Base-by-base conservation (phyloP, 1,140 invertebrate genomes). In the Drosophila murphyi region DNA sequence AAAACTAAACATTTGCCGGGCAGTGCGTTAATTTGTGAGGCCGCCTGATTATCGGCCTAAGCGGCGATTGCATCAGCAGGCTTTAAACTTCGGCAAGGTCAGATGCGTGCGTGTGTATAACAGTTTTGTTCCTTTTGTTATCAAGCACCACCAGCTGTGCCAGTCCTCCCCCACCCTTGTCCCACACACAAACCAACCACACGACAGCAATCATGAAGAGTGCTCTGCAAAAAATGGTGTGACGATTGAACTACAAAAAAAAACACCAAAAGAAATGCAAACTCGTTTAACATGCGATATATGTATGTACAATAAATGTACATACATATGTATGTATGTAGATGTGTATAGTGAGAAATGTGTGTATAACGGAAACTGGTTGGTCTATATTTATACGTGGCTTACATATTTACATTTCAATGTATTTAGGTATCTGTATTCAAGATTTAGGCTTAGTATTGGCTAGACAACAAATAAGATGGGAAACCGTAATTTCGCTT, bases 31-130 rank as follows among this genome's bases (percentile, higher is more conserved):
- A 56, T 50, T 31, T 54, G 28, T 12, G 20, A 20, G 20, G 20
- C 20, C 20, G 20, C 1, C 20, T n/a, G 32, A 29, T 34, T 31
- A 32, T 62, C 50, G 8, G 29, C 29, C 34, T 48, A 61, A 71
- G 12, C 52, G n/a, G 34, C 45, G 57, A 70, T 74, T 74, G 72
- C 72, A 74, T 74, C 72, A 74, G 72, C 67, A 43, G 39, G 39
- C 43, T 74, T 70, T 74, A 74, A 74, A 74, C 72, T 74, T 74
- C 57, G 52, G 50, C 72, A 74, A 74, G 72, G 72, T 74, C 72
- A 74, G 70, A 70, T 70, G 65, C 65, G 57, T 7, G 59, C 52
- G 31, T 10, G 6, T 10, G 72, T 74, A 74, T 74, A 74, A 74
- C 72, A 74, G 72, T 70, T 43, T 43, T n/a, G 43, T 41, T 31